Evolutionary conservation across 2,113 vertebrate species (phyloP).

Genomic region (Macrotis lagotis): DNA sequence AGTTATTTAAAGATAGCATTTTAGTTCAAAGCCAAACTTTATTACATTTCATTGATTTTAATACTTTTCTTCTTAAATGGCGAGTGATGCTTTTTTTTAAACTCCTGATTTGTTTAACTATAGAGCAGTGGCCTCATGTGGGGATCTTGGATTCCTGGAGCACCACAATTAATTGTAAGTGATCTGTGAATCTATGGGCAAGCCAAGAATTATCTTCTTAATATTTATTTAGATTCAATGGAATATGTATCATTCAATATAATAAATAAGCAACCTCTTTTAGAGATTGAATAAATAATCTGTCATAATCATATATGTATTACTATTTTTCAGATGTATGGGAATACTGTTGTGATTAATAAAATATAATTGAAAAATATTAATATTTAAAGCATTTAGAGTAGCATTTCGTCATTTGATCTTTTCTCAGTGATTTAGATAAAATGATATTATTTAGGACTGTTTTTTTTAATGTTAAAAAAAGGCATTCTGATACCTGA

Average conservation of each 20-base stretch:
- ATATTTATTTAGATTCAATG: not conserved
- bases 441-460: not conserved
- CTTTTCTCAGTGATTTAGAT: not conserved
- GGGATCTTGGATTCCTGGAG: not conserved
- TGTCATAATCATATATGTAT: too few species aligned
- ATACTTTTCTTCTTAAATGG: slow-evolving; percentile 8
- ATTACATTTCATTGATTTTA: slow-evolving; percentile 6
- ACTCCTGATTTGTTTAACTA: not conserved
- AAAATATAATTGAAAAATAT: not conserved
- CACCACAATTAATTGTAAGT: too few species aligned
- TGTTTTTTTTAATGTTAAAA: not conserved
- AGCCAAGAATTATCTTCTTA: not conserved
- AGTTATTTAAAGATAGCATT: not conserved
- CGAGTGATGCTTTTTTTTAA: slow-evolving; percentile 18
- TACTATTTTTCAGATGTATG: not conserved
- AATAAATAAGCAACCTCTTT: not conserved
- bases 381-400: not conserved
- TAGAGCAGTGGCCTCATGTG: not conserved
- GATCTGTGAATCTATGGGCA: not conserved
- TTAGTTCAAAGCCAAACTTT: not conserved
- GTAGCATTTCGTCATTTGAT: not conserved
- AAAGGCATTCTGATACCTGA: not conserved
- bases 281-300: not conserved
- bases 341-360: not conserved
- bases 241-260: not conserved